A percentile compares a stretch with the other conserved stretches of the same genome.
Conservation (phyloP, 2,113 vertebrate genomes). For the Cyprinodon brontotheroides region DNA sequence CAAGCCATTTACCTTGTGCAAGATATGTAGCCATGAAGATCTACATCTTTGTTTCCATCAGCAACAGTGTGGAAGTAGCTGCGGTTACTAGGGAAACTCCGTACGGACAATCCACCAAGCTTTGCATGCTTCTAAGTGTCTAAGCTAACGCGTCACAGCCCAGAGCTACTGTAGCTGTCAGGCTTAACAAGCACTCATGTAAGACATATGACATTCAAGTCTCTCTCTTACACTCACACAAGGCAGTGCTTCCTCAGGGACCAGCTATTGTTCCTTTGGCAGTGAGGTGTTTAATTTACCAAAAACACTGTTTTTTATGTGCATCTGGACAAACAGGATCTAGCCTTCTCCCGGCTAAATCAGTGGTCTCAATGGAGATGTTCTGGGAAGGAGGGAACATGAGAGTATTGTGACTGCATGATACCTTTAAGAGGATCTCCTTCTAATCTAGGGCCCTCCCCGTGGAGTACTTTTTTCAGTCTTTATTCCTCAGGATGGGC, state of each 20-base stretch:
- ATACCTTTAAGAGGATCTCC: slow-evolving; percentile 68
- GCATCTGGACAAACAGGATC: slow-evolving; percentile 54
- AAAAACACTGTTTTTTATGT: slow-evolving; percentile 20
- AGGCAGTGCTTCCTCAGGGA: slow-evolving; percentile 25
- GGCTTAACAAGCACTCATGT: slow-evolving; percentile 32
- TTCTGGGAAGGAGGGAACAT: slow-evolving; percentile 58
- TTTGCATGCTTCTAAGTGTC: slow-evolving; percentile 27
- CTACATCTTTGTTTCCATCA: slow-evolving; percentile 40
- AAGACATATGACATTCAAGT: slow-evolving; percentile 18
- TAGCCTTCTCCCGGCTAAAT: slow-evolving; percentile 59
- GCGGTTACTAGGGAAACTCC: slow-evolving; percentile 70
- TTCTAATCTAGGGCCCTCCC: slow-evolving; percentile 62
- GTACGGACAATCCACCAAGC: slow-evolving; percentile 12
- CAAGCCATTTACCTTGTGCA: too few relatives aligned
- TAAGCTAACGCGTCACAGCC: slow-evolving; percentile 15
- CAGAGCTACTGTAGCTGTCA: slow-evolving; percentile 29
- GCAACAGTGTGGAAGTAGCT: slow-evolving; percentile 40
- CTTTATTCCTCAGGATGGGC: slow-evolving; percentile 8
- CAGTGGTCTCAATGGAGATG: slow-evolving; percentile 67
- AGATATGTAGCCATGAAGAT: slow-evolving; percentile 37
- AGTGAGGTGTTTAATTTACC: slow-evolving; percentile 46
- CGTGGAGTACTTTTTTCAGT: slow-evolving; percentile 31
- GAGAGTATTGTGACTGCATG: slow-evolving; percentile 49
- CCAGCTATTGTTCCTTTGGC: slow-evolving; percentile 42
- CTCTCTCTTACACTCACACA: slow-evolving; percentile 19